phyloP scores from a whole-genome alignment of 2,888 invertebrate species.

The Lissonota sp. region DNA sequence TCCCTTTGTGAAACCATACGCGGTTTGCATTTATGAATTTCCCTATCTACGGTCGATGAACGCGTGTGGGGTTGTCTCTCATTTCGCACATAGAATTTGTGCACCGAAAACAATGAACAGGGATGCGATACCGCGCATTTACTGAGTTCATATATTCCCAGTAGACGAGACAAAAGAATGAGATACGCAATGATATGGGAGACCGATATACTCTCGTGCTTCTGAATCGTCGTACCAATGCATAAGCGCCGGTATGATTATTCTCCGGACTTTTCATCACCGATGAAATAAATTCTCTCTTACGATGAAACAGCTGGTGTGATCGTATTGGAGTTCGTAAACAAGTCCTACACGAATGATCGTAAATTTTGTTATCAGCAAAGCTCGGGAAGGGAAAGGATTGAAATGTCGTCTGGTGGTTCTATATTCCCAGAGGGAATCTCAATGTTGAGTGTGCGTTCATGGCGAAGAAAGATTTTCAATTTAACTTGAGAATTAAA shows the following conservation, averaged over 20 bases:
- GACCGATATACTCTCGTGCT: conserved; percentile 5
- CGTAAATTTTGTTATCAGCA: conserved; percentile 1
- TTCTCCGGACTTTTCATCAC: background rate
- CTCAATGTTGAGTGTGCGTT: conserved; percentile 12
- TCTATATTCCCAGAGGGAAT: conserved; percentile 3
- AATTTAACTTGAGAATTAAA: conserved; percentile 41
- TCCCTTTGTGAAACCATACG: conserved; percentile 46
- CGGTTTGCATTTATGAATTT: conserved; percentile 57
- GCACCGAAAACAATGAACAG: conserved; percentile 25
- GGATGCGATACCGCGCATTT: conserved; percentile 27
- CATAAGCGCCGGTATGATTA: conserved; percentile 8
- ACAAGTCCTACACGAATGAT: background rate
- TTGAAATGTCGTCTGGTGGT: background rate
- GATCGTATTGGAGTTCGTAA: background rate
- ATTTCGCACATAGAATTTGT: background rate
- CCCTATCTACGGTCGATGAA: conserved; percentile 17
- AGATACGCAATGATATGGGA: conserved; percentile 20
- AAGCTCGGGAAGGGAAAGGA: background rate
- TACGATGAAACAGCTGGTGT: background rate
- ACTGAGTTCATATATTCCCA: background rate
- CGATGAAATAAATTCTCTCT: background rate
- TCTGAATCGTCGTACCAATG: conserved; percentile 6
- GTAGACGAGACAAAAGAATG: conserved; percentile 46
- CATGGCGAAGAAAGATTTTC: conserved; percentile 30
- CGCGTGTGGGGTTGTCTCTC: background rate